Conservation (phyloP, 53 echinoderm and acorn worm genomes). For the Holothuria scabra region DNA sequence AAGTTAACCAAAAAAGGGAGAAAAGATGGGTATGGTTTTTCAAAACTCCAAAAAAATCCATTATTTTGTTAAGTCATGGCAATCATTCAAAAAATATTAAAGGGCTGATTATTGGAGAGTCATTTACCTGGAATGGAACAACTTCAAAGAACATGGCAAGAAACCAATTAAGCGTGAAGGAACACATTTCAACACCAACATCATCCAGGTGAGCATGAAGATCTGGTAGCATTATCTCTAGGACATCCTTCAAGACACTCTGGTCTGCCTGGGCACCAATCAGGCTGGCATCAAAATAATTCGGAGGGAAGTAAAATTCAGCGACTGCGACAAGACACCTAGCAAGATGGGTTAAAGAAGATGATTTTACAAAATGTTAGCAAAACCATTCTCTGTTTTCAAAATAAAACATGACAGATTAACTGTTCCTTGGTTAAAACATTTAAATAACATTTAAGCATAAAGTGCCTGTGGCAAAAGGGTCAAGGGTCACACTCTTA, state of each 20-base stretch:
- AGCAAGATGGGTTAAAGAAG: not conserved
- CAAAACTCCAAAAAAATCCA: too few species aligned
- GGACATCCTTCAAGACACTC: constrained; percentile 90
- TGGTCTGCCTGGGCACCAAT: constrained; percentile 99
- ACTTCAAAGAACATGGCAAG: constrained; percentile 96
- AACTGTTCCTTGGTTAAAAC: not conserved
- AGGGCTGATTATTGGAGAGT: not conserved
- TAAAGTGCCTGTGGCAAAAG: too few species aligned
- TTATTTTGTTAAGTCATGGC: too few species aligned
- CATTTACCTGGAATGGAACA: constrained; percentile 89
- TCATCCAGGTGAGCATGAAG: constrained; percentile 91
- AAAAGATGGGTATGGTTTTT: too few species aligned
- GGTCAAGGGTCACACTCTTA: too few species aligned
- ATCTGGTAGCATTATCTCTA: constrained; percentile 82
- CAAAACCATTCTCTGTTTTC: not conserved
- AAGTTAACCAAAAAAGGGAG: too few species aligned
- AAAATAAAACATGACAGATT: not conserved
- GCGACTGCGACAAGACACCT: constrained; percentile 98
- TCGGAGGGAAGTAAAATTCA: constrained; percentile 94
- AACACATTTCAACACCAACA: constrained; percentile 97
- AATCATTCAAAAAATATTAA: too few species aligned
- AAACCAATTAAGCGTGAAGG: constrained; percentile 99
- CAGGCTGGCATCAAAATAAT: constrained; percentile 97
- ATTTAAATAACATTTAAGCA: too few species aligned
- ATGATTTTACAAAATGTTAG: not conserved